Percentiles rank a stretch among this genome's conserved stretches.
phyloP scores from a whole-genome alignment of 2,113 vertebrate species.

The Garra rufa region DNA sequence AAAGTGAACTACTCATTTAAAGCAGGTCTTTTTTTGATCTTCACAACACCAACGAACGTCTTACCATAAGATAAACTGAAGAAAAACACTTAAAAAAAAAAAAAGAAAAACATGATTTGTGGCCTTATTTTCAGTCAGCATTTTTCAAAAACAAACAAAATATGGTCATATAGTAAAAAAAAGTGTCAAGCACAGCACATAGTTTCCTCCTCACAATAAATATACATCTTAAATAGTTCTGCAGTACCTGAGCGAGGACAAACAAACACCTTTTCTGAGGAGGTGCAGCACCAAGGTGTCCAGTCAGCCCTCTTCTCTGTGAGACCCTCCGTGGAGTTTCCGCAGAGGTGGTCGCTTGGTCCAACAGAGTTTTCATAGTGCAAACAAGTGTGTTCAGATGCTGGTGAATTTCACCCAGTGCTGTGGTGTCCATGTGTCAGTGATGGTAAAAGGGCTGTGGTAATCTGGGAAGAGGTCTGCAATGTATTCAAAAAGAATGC shows the following conservation, averaged over 20 bases:
- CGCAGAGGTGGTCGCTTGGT: slow-evolving; percentile 52
- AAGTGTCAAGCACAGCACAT: slow-evolving; percentile 89
- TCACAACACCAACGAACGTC: slow-evolving; percentile 27
- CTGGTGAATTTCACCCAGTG: slow-evolving; percentile 63
- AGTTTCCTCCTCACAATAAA: slow-evolving; percentile 83
- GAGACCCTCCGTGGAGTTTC: slow-evolving; percentile 66
- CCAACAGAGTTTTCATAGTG: slow-evolving; percentile 83
- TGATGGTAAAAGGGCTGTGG: slow-evolving; percentile 74
- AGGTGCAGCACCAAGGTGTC: slow-evolving; percentile 85
- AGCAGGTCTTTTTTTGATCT: background rate
- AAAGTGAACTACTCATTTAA: too few species aligned
- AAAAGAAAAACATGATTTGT: background rate
- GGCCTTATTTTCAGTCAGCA: background rate
- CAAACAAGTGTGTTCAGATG: slow-evolving; percentile 83
- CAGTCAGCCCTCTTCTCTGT: slow-evolving; percentile 68
- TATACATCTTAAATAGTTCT: slow-evolving; percentile 96
- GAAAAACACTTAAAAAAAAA: background rate
- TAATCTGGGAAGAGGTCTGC: slow-evolving; percentile 76
- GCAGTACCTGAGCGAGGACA: slow-evolving; percentile 96
- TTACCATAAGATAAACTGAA: slow-evolving; percentile 26
- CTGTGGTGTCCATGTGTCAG: slow-evolving; percentile 69
- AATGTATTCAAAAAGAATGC: background rate
- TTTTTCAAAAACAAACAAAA: slow-evolving; percentile 30
- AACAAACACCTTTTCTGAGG: slow-evolving; percentile 85
- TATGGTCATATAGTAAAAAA: slow-evolving; percentile 72